Conservation (phyloP, 2,113 vertebrate species). For the Anarhynchus alexandrinus region DNA sequence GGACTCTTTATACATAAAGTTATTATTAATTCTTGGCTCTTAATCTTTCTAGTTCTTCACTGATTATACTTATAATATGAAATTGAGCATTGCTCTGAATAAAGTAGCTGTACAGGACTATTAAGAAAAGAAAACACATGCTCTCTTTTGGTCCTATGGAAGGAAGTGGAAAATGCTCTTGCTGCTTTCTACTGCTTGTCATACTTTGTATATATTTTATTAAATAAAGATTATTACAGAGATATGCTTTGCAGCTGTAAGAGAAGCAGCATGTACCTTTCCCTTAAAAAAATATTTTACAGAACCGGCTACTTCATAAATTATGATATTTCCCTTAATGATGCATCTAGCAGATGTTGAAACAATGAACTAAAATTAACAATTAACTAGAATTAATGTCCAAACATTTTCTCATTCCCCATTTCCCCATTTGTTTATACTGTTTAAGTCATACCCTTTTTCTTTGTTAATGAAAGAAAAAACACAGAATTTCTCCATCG, state of each 20-base stretch:
- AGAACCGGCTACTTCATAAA: background rate
- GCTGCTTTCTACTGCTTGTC: background rate
- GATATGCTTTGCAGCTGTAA: background rate
- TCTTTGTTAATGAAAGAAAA: conserved; percentile 27
- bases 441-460: background rate
- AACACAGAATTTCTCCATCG: background rate
- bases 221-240: background rate
- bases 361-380: background rate
- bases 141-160: background rate
- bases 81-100: background rate
- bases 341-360: background rate
- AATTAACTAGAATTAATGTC: background rate
- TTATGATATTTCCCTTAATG: no score
- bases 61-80: background rate
- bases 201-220: background rate
- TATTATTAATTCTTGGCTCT: background rate
- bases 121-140: background rate
- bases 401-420: background rate
- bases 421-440: background rate
- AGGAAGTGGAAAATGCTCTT: background rate
- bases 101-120: background rate
- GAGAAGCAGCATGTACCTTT: background rate
- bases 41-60: background rate
- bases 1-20: background rate
- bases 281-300: background rate